Evolutionary conservation across 2,888 invertebrate species (phyloP).

Genomic region (Leptinotarsa peninsularis): DNA sequence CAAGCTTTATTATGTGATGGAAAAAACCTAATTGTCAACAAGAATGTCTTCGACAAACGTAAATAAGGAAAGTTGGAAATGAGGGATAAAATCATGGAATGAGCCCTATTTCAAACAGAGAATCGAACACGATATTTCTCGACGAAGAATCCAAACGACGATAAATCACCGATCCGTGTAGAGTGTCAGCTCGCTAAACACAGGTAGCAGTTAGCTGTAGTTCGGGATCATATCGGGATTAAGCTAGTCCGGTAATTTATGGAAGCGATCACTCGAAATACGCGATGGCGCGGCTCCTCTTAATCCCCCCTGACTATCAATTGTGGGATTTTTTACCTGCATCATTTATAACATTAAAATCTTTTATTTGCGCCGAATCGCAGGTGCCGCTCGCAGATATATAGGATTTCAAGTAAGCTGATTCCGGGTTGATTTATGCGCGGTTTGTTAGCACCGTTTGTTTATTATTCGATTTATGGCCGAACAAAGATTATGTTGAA

Average conservation of each 20-base stretch:
- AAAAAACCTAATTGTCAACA: no score
- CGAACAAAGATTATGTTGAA: slow-evolving; percentile 29
- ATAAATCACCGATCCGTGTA: slow-evolving; percentile 26
- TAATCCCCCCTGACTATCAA: slow-evolving; percentile 66
- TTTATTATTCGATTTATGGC: slow-evolving; percentile 53
- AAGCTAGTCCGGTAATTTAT: slow-evolving; percentile 65
- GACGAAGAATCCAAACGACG: slow-evolving; percentile 17
- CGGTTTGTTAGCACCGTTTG: slow-evolving; percentile 54
- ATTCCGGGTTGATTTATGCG: slow-evolving; percentile 54
- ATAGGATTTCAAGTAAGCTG: slow-evolving; percentile 53
- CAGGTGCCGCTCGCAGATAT: slow-evolving; percentile 58
- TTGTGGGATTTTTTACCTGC: slow-evolving; percentile 66
- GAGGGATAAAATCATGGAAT: no score
- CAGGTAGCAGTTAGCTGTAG: slow-evolving; percentile 60
- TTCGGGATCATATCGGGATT: slow-evolving; percentile 63
- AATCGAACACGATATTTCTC: neutral
- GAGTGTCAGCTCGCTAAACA: slow-evolving; percentile 56
- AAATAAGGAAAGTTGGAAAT: no score
- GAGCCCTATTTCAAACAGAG: neutral
- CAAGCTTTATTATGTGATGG: no score
- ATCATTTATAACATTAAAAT: slow-evolving; percentile 62
- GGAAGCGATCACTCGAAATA: slow-evolving; percentile 52
- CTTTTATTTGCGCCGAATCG: slow-evolving; percentile 61
- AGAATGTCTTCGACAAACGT: no score
- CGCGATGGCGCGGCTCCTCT: slow-evolving; percentile 54